Evolutionary conservation across 2,113 vertebrate genomes (phyloP).

Genomic region (Laterallus jamaicensis): DNA sequence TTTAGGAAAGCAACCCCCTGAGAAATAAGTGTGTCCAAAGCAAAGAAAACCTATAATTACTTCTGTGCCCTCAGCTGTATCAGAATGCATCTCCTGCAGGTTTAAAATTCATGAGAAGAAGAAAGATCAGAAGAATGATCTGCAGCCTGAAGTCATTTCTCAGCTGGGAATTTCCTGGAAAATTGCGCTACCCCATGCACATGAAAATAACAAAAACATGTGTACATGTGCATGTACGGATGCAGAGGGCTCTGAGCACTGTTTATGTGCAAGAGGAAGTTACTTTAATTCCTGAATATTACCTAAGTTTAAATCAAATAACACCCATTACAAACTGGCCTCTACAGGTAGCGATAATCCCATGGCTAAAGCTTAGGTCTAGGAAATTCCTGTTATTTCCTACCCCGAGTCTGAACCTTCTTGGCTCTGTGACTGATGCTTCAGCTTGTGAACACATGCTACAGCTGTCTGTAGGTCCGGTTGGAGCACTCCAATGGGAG

Average conservation of each 20-base stretch:
- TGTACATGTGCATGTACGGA: not conserved
- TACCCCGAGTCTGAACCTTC: not conserved
- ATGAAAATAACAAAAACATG: not conserved
- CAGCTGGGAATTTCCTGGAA: slow-evolving; percentile 43
- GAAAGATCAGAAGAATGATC: slow-evolving; percentile 37
- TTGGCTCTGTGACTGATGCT: not conserved
- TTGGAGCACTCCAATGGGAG: not conserved
- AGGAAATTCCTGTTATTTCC: not conserved
- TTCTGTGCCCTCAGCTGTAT: slow-evolving; percentile 30
- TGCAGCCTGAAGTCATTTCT: slow-evolving; percentile 28
- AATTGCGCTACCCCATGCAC: not conserved
- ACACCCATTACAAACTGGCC: not conserved
- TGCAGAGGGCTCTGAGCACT: not conserved
- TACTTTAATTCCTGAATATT: not conserved
- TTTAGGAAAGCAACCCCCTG: not conserved
- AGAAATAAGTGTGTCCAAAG: slow-evolving; percentile 43
- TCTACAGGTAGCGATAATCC: not conserved
- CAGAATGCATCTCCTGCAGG: slow-evolving; percentile 41
- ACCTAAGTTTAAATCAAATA: not conserved
- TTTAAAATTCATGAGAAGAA: slow-evolving; percentile 51
- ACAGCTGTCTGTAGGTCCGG: not conserved
- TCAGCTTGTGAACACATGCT: not conserved
- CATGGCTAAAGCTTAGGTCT: not conserved
- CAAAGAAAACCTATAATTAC: slow-evolving; percentile 49
- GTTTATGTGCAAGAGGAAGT: not conserved